phyloP scores from a whole-genome alignment of 2,113 vertebrate genomes.

The Forbesichthys agassizii region DNA sequence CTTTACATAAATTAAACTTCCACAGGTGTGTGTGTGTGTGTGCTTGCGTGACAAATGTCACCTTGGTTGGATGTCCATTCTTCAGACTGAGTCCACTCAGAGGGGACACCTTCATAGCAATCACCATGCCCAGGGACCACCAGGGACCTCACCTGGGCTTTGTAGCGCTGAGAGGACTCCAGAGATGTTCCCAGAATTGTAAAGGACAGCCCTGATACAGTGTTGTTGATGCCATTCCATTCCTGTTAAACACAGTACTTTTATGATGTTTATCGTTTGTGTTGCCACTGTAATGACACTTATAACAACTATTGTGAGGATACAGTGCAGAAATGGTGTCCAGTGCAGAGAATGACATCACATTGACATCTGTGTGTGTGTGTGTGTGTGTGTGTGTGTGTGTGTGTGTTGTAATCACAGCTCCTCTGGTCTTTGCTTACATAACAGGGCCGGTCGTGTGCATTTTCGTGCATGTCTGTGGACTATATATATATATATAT shows the following conservation, averaged over 20 bases:
- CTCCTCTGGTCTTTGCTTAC: no score
- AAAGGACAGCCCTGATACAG: background rate
- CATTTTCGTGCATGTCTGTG: no score
- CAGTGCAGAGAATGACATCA: no score
- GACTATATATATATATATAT: no score
- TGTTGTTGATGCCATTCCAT: background rate
- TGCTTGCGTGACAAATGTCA: conserved; percentile 9
- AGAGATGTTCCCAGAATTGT: conserved; percentile 35
- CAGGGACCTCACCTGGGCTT: conserved; percentile 59
- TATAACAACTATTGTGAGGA: no score
- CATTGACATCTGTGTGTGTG: no score
- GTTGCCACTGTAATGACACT: no score
- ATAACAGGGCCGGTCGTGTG: no score
- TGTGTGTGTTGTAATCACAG: no score
- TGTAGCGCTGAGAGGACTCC: conserved; percentile 40
- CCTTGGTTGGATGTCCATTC: conserved; percentile 61
- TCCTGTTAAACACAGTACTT: conserved; percentile 19
- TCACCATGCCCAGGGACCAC: fast-evolving
- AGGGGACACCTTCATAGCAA: conserved; percentile 44
- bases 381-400: no score
- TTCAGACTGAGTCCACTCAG: conserved; percentile 63
- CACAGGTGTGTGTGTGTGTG: background rate
- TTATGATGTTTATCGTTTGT: background rate
- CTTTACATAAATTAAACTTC: background rate
- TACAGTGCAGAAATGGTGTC: no score